These are phyloP conservation scores for Hippoglossus hippoglossus DNA, from an alignment of 2,797 vertebrate species.

Conservation along the genomic window DNA sequence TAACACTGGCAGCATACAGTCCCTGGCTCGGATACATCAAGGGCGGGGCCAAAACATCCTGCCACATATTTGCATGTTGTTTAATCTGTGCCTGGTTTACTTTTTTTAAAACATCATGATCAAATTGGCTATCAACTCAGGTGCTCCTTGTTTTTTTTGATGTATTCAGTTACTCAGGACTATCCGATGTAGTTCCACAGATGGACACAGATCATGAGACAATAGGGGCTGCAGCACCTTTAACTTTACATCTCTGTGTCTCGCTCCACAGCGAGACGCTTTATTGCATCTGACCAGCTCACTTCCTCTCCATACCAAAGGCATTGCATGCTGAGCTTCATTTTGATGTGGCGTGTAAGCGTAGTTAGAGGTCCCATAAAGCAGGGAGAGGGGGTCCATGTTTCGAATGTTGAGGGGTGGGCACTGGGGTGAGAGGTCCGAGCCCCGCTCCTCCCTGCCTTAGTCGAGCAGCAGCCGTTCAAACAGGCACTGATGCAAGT, in stretches of 20 bases:
- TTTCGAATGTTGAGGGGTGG: conserved; percentile 79
- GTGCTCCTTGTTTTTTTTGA: neutral
- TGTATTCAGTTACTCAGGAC: neutral
- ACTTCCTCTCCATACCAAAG: conserved; percentile 80
- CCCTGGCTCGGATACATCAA: conserved; percentile 17
- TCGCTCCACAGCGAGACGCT: conserved; percentile 33
- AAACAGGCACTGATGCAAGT: conserved; percentile 62
- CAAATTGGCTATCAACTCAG: neutral
- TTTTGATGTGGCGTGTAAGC: conserved; percentile 84
- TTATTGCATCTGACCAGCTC: conserved; percentile 67
- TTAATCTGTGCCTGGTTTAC: conserved; percentile 16
- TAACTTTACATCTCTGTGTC: conserved; percentile 59
- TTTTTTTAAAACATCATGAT: conserved; percentile 10
- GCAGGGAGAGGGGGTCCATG: conserved; percentile 72
- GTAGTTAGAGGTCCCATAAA: conserved; percentile 86
- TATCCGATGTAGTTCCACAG: neutral
- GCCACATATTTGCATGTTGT: conserved; percentile 25
- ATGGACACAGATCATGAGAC: conserved; percentile 20
- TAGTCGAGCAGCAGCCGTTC: conserved; percentile 55
- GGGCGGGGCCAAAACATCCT: conserved; percentile 16
- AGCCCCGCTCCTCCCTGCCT: conserved; percentile 51
- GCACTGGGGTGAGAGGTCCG: conserved; percentile 48
- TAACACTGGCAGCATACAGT: conserved; percentile 28
- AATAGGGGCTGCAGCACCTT: conserved; percentile 45
- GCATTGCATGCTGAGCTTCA: conserved; percentile 81